Evolutionary conservation across 2,113 vertebrate species (phyloP), one percentile per base, ranked within the genome.

Genomic region (Scolopax mira): DNA sequence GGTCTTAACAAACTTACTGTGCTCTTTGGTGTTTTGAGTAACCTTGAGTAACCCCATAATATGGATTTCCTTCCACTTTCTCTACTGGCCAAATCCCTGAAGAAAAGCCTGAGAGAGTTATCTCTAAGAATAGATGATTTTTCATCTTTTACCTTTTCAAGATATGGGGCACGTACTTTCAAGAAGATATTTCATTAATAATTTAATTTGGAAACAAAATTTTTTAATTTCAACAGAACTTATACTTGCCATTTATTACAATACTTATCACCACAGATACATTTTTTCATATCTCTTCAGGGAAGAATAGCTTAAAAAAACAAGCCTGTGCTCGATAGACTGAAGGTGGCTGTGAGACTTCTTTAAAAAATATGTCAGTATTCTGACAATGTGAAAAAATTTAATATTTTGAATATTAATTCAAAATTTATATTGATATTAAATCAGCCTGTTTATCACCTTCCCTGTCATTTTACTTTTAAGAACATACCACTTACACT

Each of bases 31-130:
- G 7, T 66, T 89, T 41, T 44, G 14, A 74, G 10, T 33, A 91
- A 51, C 11, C 17, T 60, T 51, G 22, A 27, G 18, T 18, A 6
- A 37, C 6, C 4, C 5, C 3, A 13, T 33, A 33, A 46, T 3
- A 3, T 51, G 17, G 9, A n/a, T 62, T 82, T 11, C 7, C 2
- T 70, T 61, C 14, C 3, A 27, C 5, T 35, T 51, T 80, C 11
- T 64, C 3, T 79, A 17, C n/a, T 41, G 55, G 9, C 2, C 18
- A 66, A 48, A 33, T 0, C 2, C 3, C 30, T 72, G 6, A 9
- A 60, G 33, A 77, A 65, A 93, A 60, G 9, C 16, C 15, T 54
- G 31, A 60, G 3, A 25, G 4, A 31, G 2, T 13, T 58, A 85
- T 9, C 11, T 57, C 70, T n/a, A 39, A 89, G 5, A 48, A 35